These are phyloP conservation scores for Macrochelys suwanniensis DNA, from an alignment of 2,797 vertebrate genomes.

Conservation along the genomic window DNA sequence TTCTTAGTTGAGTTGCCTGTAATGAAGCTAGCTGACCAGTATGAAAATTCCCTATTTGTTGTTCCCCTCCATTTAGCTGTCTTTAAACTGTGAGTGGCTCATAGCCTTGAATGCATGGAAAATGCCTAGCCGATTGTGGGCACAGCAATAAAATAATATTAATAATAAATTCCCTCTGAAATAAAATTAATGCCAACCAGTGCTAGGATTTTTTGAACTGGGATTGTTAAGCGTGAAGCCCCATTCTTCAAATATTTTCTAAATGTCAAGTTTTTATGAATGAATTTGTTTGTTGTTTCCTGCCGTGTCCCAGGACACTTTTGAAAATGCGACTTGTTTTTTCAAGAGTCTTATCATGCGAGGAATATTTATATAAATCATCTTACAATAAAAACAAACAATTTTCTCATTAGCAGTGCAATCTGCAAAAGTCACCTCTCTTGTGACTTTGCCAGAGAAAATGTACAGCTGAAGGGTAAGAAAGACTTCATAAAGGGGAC, in stretches of 20 bases:
- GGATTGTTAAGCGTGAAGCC: not conserved
- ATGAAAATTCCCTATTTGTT: not conserved
- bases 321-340: conserved; percentile 21
- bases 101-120: not conserved
- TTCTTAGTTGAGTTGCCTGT: not conserved
- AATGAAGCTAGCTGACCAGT: not conserved
- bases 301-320: conserved; percentile 30
- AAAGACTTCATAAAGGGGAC: not conserved
- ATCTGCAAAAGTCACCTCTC: conserved; percentile 46
- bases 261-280: not conserved
- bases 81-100: not conserved
- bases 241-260: conserved; percentile 2
- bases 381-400: conserved; percentile 36
- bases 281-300: conserved; percentile 31
- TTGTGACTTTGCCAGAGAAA: conserved; percentile 23
- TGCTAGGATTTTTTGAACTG: not conserved
- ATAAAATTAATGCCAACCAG: not conserved
- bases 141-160: not conserved
- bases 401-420: conserved; percentile 52
- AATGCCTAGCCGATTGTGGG: not conserved
- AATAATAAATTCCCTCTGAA: not conserved
- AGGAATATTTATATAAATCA: conserved; percentile 56
- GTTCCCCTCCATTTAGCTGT: not conserved
- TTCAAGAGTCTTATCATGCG: conserved; percentile 11
- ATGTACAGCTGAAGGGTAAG: not conserved